Evolutionary conservation across 2,113 vertebrate genomes (phyloP), one percentile per base, ranked within the genome.

Genomic region (Spea multiplicata): DNA sequence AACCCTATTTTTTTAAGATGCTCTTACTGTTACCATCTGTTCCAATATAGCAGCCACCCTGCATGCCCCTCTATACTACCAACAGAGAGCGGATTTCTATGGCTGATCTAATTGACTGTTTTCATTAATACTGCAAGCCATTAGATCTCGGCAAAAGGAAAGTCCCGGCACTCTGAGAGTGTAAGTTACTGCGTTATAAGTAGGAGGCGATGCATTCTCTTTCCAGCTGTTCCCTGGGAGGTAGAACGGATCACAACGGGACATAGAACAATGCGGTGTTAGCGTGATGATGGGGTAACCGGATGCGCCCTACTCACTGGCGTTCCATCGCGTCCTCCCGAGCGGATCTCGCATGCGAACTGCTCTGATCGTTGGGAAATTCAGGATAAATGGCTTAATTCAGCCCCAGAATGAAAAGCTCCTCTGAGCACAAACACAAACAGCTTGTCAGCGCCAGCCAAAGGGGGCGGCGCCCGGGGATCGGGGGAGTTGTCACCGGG

Each of bases 391-490:
- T 71, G 76, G 44, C 50, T 61, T 62, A 45, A 47, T 79, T 66
- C 77, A 73, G 61, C 70, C 49, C 44, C 77, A 73, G 59, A 72
- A 62, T 66, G 69, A 80, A 59, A 30, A 9, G 50, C 9, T 66
- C 50, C 75, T 76, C 49, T 80, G 62, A 48, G 70, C 70, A 80
- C 62, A 66, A 69, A 61, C 67, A 70, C 75, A 61, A 64, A 53
- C 69, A 80, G 77, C 70, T 65, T 66, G 76, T 65, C 70, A 80
- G 44, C 45, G 6, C 5, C 48, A 79, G 70, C 61, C 49, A 66
- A 46, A 47, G 70, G 8, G 61, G 76, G 76, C 9, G 76, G 76
- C 8, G 76, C 76, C 17, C 45, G 30, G 30, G 30, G 44, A 14
- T 5, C 17, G 6, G 44, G 59, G 77, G 77, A 46, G 61, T 6